phyloP scores from a whole-genome alignment of 2,113 vertebrate species.

The Osmerus mordax region DNA sequence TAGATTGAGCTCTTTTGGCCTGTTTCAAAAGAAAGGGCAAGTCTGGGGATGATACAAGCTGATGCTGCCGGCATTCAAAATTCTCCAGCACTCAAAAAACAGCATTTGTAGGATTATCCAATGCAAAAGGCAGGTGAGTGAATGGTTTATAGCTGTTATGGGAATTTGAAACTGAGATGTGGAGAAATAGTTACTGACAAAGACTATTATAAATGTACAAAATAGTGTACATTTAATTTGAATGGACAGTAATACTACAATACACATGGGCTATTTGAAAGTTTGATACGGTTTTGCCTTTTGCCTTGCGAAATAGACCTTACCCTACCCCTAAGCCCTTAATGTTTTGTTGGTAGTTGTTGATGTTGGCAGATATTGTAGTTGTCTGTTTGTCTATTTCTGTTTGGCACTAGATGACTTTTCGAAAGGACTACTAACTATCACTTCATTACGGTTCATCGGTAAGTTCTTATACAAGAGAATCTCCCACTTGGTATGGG shows the following conservation, averaged over 20 bases:
- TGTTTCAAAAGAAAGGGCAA: constrained; percentile 38
- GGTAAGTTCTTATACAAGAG: too few species aligned
- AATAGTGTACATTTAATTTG: not conserved
- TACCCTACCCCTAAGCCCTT: too few species aligned
- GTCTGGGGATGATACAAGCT: constrained; percentile 8
- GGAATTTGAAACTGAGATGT: constrained; percentile 11
- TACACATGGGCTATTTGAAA: too few species aligned
- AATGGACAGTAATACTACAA: not conserved
- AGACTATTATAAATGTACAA: not conserved
- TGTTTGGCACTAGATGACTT: too few species aligned
- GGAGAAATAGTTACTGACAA: constrained; percentile 1
- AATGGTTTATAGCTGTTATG: constrained; percentile 36
- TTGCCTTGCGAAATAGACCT: too few species aligned
- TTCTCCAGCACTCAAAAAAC: constrained; percentile 28
- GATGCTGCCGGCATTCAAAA: constrained; percentile 19
- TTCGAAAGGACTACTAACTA: too few species aligned
- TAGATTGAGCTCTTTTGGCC: constrained; percentile 39
- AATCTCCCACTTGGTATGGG: too few species aligned
- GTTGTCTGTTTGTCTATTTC: too few species aligned
- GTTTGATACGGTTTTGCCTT: too few species aligned
- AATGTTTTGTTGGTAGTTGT: too few species aligned
- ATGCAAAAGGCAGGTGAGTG: constrained; percentile 32
- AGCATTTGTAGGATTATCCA: constrained; percentile 38
- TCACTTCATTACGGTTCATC: too few species aligned
- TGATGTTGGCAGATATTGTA: too few species aligned